Base-by-base conservation (phyloP, 2,797 vertebrate genomes). In the Diceros bicornis region DNA sequence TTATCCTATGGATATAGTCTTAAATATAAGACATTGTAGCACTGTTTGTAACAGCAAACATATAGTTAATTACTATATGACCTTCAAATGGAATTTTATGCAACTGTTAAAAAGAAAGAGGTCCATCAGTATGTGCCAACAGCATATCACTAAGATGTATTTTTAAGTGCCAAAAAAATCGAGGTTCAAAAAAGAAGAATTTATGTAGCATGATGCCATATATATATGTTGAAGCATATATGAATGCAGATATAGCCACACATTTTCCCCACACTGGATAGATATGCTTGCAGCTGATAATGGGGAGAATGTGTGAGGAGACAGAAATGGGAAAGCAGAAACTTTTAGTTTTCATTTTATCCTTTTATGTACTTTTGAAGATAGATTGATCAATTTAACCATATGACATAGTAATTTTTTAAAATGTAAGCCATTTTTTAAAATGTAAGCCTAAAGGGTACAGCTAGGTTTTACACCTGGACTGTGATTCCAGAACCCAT, bases 341-440 rank as follows among this genome's bases (percentile, higher is more conserved):
- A 25, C 50, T 52, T 2, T 64, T 52, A 75, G 44, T 81, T 91
- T 96, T 93, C 29, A 59, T 92, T 92, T 84, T 94, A 57, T 82
- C 25, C 32, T 82, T 88, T 88, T 74, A 47, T 52, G 12, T 92
- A 41, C 25, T 91, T 94, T 95, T 94, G n/a, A 87, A 96, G 77
- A 77, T 41, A 27, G 68, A 57, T n/a, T 75, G 62, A 78, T 68
- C 55, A 17, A 21, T 74, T 83, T 94, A 93, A 32, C 32, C 57
- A 41, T 61, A 50, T 82, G 52, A 86, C 50, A 34, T 44, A 82
- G 13, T 64, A 52, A 52, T 32, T 34, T 90, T 69, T 61, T 34
- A 21, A 44, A 75, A 61, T 84, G 32, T 93, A 79, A 90, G 32
- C 50, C 8, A 3, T 32, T 34, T 90, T 69, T 52, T 47, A 25